Evolutionary conservation across 2,888 invertebrate genomes (phyloP).

Genomic region (Adineta ricciae): DNA sequence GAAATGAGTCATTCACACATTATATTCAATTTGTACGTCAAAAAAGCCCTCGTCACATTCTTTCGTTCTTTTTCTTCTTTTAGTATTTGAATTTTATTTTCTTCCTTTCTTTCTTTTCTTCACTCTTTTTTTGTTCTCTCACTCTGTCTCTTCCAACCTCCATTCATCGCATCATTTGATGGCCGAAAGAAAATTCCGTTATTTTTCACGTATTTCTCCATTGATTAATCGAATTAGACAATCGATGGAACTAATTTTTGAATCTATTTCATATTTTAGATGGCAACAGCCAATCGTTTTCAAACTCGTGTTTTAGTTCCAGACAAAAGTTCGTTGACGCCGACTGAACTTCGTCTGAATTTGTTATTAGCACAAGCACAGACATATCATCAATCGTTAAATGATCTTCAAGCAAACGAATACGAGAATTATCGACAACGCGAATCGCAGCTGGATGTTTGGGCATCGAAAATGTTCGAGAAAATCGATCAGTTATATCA

Average conservation of each 20-base stretch:
- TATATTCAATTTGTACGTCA: too few relatives aligned
- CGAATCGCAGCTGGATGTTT: not conserved
- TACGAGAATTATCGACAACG: not conserved
- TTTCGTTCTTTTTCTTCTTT: not conserved
- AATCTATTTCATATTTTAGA: not conserved
- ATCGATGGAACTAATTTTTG: not conserved
- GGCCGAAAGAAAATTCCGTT: not conserved
- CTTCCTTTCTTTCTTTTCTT: not conserved
- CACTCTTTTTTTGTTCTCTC: not conserved
- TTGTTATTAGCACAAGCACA: not conserved
- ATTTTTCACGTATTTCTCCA: too few relatives aligned
- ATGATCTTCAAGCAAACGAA: not conserved
- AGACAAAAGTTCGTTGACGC: not conserved
- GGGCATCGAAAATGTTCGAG: not conserved
- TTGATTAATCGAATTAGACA: too few relatives aligned
- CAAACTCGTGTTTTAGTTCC: slow-evolving; percentile 5
- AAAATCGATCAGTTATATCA: not conserved
- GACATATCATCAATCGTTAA: not conserved
- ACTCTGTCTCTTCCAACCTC: not conserved
- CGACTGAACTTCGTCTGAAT: slow-evolving; percentile 1
- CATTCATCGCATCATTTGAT: not conserved
- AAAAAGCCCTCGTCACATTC: not conserved
- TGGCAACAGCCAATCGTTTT: slow-evolving; percentile 20
- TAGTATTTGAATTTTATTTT: not conserved
- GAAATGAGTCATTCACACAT: too few relatives aligned